Conservation (phyloP, 2,888 invertebrate species). For the Eristalis arbustorum region DNA sequence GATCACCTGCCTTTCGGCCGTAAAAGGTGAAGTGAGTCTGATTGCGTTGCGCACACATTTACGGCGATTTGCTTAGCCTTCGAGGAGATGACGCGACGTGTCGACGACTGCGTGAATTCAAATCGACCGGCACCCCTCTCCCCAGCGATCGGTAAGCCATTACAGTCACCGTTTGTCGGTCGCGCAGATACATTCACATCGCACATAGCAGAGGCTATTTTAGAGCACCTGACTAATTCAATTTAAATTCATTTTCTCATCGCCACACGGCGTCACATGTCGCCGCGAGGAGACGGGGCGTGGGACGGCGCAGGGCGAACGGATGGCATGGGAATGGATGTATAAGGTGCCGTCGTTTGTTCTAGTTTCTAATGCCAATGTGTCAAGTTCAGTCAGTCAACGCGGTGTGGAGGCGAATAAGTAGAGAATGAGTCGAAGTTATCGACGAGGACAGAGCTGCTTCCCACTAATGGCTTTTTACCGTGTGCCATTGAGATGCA, state of each 20-base stretch:
- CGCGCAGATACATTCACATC: conserved; percentile 23
- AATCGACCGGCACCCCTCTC: background rate
- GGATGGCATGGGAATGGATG: background rate
- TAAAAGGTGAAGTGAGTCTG: conserved; percentile 29
- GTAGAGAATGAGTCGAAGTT: background rate
- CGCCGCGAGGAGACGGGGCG: background rate
- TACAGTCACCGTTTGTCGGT: conserved; percentile 7
- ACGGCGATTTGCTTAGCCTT: conserved; percentile 17
- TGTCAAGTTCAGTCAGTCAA: conserved; percentile 61
- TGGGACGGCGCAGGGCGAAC: background rate
- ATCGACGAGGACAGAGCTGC: background rate
- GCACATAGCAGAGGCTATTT: conserved; percentile 42
- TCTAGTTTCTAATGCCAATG: conserved; percentile 61
- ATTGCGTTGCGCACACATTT: conserved; percentile 2
- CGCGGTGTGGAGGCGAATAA: conserved; percentile 35
- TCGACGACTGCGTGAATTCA: background rate
- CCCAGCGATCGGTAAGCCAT: conserved; percentile 11
- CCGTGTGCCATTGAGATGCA: background rate
- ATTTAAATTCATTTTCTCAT: conserved; percentile 31
- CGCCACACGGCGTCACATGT: conserved; percentile 13
- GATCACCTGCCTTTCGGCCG: conserved; percentile 18
- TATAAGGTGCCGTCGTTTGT: conserved; percentile 27
- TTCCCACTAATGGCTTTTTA: background rate
- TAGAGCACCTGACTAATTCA: conserved; percentile 56
- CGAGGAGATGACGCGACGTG: background rate